Conservation (phyloP, 2,888 invertebrate species). For the Holacanthella duospinosa region DNA sequence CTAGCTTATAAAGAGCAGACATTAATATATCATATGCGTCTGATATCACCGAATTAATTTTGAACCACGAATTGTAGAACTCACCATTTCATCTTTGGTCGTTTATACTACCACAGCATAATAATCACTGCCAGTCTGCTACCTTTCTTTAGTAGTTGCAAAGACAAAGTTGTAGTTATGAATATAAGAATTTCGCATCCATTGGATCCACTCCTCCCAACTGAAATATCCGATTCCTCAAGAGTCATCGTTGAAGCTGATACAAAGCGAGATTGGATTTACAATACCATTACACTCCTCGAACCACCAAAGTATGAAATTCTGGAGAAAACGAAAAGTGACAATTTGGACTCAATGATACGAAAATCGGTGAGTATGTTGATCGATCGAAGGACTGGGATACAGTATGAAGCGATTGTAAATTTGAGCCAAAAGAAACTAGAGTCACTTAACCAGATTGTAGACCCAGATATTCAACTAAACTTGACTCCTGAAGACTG, state of each 20-base stretch:
- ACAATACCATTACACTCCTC: constrained; percentile 25
- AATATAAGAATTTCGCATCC: constrained; percentile 20
- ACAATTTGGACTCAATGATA: neutral
- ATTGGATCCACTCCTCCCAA: constrained; percentile 24
- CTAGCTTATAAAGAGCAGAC: too few species aligned
- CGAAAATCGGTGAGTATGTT: constrained; percentile 15
- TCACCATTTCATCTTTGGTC: too few species aligned
- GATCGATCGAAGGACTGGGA: constrained; percentile 18
- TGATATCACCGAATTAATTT: too few species aligned
- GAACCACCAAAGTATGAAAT: constrained; percentile 27
- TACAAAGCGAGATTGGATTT: constrained; percentile 13
- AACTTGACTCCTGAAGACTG: constrained; percentile 22
- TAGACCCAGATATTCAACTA: neutral
- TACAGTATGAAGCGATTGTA: constrained; percentile 20
- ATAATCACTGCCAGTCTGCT: too few species aligned
- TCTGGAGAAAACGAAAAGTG: constrained; percentile 2
- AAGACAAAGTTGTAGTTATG: too few species aligned
- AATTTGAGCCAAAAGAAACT: constrained; percentile 16
- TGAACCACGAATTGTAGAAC: too few species aligned
- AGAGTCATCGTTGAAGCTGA: constrained; percentile 17
- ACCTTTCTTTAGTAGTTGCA: too few species aligned
- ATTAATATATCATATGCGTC: too few species aligned
- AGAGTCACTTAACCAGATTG: constrained; percentile 14
- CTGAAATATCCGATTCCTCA: constrained; percentile 22
- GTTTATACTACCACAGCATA: too few species aligned